These are phyloP conservation scores for Drosophila merina DNA, from an alignment of 2,888 invertebrate genomes.

Conservation along the genomic window DNA sequence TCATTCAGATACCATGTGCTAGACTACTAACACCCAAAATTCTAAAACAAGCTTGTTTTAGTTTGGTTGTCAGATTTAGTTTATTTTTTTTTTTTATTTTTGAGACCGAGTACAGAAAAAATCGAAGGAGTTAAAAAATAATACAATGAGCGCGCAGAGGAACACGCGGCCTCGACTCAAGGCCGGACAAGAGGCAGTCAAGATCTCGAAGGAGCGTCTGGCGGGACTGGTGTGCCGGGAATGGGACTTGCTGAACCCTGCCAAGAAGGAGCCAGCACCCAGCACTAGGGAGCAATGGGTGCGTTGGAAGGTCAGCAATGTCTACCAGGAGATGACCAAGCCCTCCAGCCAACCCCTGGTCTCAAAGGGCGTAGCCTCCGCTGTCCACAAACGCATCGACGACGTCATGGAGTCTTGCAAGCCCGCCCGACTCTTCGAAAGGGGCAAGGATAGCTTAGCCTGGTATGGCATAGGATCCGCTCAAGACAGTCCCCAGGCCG, in stretches of 20 bases:
- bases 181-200: background rate
- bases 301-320: background rate
- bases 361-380: background rate
- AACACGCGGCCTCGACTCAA: background rate
- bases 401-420: background rate
- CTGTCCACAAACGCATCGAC: background rate
- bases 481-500: background rate
- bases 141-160: background rate
- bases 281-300: background rate
- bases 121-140: background rate
- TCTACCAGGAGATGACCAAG: background rate
- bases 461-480: background rate
- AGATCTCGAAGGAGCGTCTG: background rate
- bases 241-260: background rate
- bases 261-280: background rate
- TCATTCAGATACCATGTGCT: background rate
- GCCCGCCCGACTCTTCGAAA: background rate
- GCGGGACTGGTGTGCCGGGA: background rate
- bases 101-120: background rate
- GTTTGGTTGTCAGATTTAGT: background rate
- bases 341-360: background rate
- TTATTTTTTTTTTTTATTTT: background rate
- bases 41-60: background rate
- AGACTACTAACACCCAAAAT: background rate
- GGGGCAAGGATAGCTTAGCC: background rate